Percentiles rank a stretch among this genome's conserved stretches.
Evolutionary conservation across 1,140 invertebrate species (phyloP).

Genomic region (Archivesica marissinica): DNA sequence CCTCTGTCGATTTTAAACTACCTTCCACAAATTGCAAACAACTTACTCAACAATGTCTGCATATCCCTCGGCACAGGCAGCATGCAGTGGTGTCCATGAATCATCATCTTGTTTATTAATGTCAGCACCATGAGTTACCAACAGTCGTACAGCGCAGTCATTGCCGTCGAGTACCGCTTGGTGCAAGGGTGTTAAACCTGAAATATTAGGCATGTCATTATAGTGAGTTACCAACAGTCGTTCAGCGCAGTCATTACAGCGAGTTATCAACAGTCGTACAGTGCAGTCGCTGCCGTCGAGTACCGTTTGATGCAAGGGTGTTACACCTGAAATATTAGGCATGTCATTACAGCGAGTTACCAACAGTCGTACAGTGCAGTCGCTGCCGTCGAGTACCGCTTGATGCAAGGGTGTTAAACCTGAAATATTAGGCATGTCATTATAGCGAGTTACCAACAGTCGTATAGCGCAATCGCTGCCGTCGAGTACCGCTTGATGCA

Average conservation of each 20-base stretch:
- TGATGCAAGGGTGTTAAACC: slow-evolving; percentile 82
- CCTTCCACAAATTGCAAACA: not conserved
- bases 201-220: not conserved
- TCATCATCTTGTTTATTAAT: slow-evolving; percentile 83
- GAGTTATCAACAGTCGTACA: slow-evolving; percentile 77
- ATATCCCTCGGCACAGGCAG: slow-evolving; percentile 82
- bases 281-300: too few relatives aligned
- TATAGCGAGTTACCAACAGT: too few relatives aligned
- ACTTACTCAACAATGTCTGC: slow-evolving; percentile 79
- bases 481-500: too few relatives aligned
- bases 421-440: slow-evolving; percentile 46
- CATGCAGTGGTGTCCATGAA: slow-evolving; percentile 82
- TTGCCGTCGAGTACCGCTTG: slow-evolving; percentile 83
- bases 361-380: slow-evolving; percentile 77
- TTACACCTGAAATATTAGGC: too few relatives aligned
- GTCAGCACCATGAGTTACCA: slow-evolving; percentile 80
- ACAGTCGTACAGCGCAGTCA: slow-evolving; percentile 75
- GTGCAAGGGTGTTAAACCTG: slow-evolving; percentile 82
- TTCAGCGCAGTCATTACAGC: slow-evolving; percentile 82
- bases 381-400: slow-evolving; percentile 82
- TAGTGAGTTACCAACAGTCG: too few relatives aligned
- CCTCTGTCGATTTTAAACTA: too few relatives aligned
- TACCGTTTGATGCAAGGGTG: too few relatives aligned
- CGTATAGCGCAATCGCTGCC: too few relatives aligned
- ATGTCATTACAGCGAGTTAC: slow-evolving; percentile 80